These are phyloP conservation scores for Exocentrus adspersus DNA, from an alignment of 2,888 invertebrate genomes.

Conservation along the genomic window DNA sequence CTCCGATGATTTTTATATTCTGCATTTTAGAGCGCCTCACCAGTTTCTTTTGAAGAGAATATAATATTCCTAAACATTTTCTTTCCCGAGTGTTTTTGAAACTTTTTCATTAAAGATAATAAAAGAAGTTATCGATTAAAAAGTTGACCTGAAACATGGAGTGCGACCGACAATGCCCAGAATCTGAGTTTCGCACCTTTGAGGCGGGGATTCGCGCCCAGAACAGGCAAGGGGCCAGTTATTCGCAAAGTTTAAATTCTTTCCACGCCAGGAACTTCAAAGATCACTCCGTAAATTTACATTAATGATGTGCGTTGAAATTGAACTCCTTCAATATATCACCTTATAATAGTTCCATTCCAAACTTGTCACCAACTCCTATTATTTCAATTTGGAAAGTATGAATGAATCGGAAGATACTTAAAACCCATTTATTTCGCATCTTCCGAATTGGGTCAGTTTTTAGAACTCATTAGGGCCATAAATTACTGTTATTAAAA, in stretches of 20 bases:
- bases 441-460: constrained; percentile 31
- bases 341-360: constrained; percentile 51
- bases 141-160: too few relatives aligned
- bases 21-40: too few relatives aligned
- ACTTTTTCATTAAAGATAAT: too few relatives aligned
- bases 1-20: too few relatives aligned
- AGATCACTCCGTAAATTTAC: constrained; percentile 54
- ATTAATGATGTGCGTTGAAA: constrained; percentile 54
- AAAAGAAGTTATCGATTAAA: too few relatives aligned
- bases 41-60: too few relatives aligned
- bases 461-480: constrained; percentile 21
- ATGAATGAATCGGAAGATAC: constrained; percentile 45
- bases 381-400: constrained; percentile 49
- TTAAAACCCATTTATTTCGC: constrained; percentile 37
- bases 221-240: constrained; percentile 36
- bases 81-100: too few relatives aligned
- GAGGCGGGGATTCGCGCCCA: too few relatives aligned
- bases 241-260: constrained; percentile 49
- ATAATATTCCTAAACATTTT: too few relatives aligned
- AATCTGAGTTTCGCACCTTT: too few relatives aligned
- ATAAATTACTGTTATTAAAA: constrained; percentile 29
- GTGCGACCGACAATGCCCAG: too few relatives aligned
- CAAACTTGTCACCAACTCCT: constrained; percentile 51
- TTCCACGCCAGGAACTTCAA: constrained; percentile 48
- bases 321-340: constrained; percentile 51